Evolutionary conservation across 1,140 invertebrate species (phyloP).

Genomic region (Drosophila saltans): DNA sequence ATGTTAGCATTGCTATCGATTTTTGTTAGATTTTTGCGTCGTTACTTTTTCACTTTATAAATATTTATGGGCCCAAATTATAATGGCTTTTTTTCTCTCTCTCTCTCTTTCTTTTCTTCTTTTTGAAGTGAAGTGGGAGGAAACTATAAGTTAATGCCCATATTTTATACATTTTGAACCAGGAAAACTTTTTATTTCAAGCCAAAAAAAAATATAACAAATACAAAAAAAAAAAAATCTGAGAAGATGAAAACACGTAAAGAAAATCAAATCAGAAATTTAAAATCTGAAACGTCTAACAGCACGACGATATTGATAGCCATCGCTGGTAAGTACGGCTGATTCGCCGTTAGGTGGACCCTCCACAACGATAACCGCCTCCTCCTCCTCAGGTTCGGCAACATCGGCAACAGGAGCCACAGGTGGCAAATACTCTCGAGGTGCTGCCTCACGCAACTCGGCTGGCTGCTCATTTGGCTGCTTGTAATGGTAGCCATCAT

Average conservation of each 20-base stretch:
- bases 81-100: constrained; percentile 15
- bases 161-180: constrained; percentile 30
- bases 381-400: constrained; percentile 4
- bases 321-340: constrained; percentile 66
- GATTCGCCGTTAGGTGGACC: constrained; percentile 64
- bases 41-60: constrained; percentile 63
- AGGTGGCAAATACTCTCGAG: constrained; percentile 64
- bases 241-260: not conserved
- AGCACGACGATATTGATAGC: constrained; percentile 74
- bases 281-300: constrained; percentile 72
- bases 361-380: constrained; percentile 49
- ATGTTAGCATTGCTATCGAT: constrained; percentile 64
- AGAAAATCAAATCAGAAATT: constrained; percentile 33
- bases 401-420: constrained; percentile 15
- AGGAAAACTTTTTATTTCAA: constrained; percentile 26
- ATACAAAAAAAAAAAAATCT: constrained; percentile 25
- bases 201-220: constrained; percentile 30
- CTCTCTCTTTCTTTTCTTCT: constrained; percentile 2
- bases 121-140: not conserved
- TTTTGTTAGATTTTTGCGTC: constrained; percentile 50
- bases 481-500: constrained; percentile 74
- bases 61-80: constrained; percentile 63
- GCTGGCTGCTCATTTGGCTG: constrained; percentile 58
- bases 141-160: constrained; percentile 38
- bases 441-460: constrained; percentile 56